A percentile compares a stretch with the other conserved stretches of the same genome.
Conservation (phyloP, 2,888 invertebrate genomes). For the Diarsia dahlii region DNA sequence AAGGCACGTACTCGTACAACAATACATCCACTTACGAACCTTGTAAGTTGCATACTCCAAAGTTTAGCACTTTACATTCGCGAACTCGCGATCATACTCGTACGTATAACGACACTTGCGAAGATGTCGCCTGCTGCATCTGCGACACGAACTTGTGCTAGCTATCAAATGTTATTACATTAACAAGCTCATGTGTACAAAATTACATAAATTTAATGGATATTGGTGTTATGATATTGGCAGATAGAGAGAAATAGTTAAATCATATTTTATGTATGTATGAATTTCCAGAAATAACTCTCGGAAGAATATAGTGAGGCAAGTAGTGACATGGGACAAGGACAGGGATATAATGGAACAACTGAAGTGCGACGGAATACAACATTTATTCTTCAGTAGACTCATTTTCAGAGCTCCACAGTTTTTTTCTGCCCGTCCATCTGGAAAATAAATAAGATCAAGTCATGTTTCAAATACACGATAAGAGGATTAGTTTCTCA, state of each 20-base stretch:
- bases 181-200: not conserved
- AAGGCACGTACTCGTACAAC: not conserved
- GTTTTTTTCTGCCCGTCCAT: not conserved
- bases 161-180: conserved; percentile 7
- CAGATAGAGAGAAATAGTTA: not conserved
- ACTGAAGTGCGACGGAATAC: too few species aligned
- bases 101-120: conserved; percentile 28
- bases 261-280: not conserved
- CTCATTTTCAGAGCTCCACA: not conserved
- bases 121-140: conserved; percentile 20
- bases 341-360: too few species aligned
- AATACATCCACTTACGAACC: not conserved
- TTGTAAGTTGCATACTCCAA: conserved; percentile 23
- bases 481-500: not conserved
- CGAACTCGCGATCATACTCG: not conserved
- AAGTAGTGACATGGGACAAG: too few species aligned
- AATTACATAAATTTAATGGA: not conserved
- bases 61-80: conserved; percentile 25
- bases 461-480: not conserved
- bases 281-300: not conserved
- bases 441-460: not conserved
- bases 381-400: not conserved
- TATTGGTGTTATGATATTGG: not conserved
- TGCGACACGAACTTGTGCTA: conserved; percentile 21
- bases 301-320: not conserved